Base-by-base conservation (phyloP, 1,140 invertebrate species). In the Myzus persicae region DNA sequence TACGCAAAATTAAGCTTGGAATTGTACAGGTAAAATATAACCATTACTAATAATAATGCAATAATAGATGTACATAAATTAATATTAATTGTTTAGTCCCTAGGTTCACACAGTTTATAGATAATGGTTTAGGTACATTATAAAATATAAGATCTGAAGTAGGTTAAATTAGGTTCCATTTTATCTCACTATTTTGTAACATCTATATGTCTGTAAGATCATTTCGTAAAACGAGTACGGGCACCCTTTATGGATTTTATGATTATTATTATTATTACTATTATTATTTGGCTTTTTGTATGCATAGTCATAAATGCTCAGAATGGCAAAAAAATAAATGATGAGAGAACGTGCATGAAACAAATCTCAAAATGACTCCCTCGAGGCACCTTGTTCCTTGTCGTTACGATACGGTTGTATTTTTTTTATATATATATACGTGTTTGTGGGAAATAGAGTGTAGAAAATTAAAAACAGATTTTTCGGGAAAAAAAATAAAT, bases 351-450 rank as follows among this genome's bases (percentile, higher is more conserved):
- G 42, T 76, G 59, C 67, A 81, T 46, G 42, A 91, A 93, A 93
- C 76, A 93, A 93, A 84, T 48, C 81, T 51, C 44, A 85, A 92
- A 93, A 93, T 36, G 91, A 84, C 91, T 36, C 91, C 44, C 76
- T 26, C 20, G 91, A 82, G 76, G 42, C 59, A 20, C n/a, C 40
- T 44, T 82, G 76, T 93, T 48, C 8, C n/a, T 48, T 84, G 76
- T 93, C 76, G 24, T 46, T 36, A 84, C 91, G 42, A 48, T 46
- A 44, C 36, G 6, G 26, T 44, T 59, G 59, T 67, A 67, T 67
- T 59, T 31, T 31, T 59, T 31, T 59, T 31, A 5, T 44, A n/a
- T n/a, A n/a, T n/a, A n/a, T n/a, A n/a, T 51, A 90, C 36, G 89
- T 31, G 36, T 90, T 38, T 38, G 24, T 20, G 36, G 48, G 22